These are phyloP conservation scores for Folsomia manolachei DNA, from an alignment of 2,888 invertebrate genomes.

Conservation along the genomic window DNA sequence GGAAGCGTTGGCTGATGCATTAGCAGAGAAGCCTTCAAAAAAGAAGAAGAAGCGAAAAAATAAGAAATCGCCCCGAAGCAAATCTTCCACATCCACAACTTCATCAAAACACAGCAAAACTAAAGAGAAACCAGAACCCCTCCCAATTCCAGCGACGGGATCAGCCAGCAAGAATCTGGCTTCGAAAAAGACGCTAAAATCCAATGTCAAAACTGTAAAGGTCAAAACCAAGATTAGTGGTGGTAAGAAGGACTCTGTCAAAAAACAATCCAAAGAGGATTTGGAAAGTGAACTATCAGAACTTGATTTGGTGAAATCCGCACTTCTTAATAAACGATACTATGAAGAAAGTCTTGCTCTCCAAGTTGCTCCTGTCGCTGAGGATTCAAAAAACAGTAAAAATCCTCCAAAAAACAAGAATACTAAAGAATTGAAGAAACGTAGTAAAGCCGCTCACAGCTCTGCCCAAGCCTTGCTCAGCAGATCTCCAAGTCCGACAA, in stretches of 20 bases:
- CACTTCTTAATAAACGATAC: slow-evolving; percentile 3
- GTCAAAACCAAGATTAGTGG: background rate
- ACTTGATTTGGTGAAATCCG: slow-evolving; percentile 10
- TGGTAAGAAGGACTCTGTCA: background rate
- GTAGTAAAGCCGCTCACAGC: background rate
- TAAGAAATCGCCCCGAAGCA: background rate
- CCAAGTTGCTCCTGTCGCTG: background rate
- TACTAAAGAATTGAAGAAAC: background rate
- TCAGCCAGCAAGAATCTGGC: background rate
- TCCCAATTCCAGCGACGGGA: background rate
- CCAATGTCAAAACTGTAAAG: slow-evolving; percentile 4
- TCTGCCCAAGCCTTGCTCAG: background rate
- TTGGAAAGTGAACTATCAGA: slow-evolving; percentile 1
- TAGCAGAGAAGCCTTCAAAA: too few species aligned
- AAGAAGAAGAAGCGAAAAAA: background rate
- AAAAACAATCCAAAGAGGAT: background rate
- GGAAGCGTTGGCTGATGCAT: background rate
- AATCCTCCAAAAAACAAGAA: background rate
- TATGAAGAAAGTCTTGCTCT: slow-evolving; percentile 12
- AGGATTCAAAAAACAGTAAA: background rate
- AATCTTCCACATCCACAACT: background rate
- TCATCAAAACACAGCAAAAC: background rate
- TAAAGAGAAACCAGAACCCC: background rate
- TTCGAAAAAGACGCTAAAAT: background rate
- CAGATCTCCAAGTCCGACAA: background rate